Base-by-base conservation (phyloP, 1,140 invertebrate genomes). In the Scylla paramamosain region DNA sequence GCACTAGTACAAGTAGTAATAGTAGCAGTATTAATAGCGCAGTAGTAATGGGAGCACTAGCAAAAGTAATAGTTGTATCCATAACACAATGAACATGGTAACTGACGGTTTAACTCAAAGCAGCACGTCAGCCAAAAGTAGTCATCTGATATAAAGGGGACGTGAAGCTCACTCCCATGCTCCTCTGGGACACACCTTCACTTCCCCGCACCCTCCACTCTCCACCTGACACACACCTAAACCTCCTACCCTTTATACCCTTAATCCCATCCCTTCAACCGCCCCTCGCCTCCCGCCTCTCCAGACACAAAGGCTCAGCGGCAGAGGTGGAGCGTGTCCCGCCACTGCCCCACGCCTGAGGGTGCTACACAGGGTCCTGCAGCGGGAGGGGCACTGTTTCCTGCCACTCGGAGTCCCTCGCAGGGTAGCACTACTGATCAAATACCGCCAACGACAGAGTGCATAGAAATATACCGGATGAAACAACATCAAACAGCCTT, bases 401-500 rank as follows among this genome's bases (percentile, higher is more conserved):
- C 67, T 77, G 67, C 25, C 67, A 12, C 67, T n/a, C 25, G n/a
- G 67, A 77, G 20, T 77, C 20, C 20, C 67, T n/a, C 20, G 67
- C 20, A 77, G 20, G 67, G 67, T 7, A 77, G 67, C 4, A 77
- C 20, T 20, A 77, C 67, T 77, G 67, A 77, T 77, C 67, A 77
- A 77, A 77, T 77, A 77, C 20, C 67, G 25, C 20, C 67, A n/a
- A 77, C 20, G 67, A 77, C 67, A 77, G 10, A 59, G 67, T 77
- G 67, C 67, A 77, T 77, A n/a, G 67, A n/a, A 77, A 77, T 77
- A 77, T 77, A 77, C 67, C n/a, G 67, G 0, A n/a, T 77, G 67
- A n/a, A 77, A 77, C 67, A 77, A 77, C 67, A 77, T 77, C 67
- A 77, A 77, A 77, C 67, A 77, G n/a, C 25, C 67, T n/a, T n/a